Evolutionary conservation across 53 echinoderm and acorn worm genomes (phyloP).

Genomic region (Holothuria scabra): DNA sequence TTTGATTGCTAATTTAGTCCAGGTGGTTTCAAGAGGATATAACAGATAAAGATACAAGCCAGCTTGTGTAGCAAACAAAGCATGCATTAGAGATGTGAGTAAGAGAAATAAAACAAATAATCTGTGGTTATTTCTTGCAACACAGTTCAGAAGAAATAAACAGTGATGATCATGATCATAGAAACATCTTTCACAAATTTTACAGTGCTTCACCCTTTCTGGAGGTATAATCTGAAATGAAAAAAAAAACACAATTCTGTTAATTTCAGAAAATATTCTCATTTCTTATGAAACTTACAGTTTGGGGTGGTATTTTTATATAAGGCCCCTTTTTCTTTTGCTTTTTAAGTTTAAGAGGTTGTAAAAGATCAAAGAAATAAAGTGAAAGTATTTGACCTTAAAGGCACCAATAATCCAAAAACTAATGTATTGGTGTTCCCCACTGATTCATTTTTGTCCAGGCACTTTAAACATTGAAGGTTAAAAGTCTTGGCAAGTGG

Average conservation of each 20-base stretch:
- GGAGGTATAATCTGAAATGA: constrained; percentile 71
- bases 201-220: constrained; percentile 78
- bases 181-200: constrained; percentile 79
- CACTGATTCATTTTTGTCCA: no score
- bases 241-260: background rate
- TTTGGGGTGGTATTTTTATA: no score
- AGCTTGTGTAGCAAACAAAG: constrained; percentile 64
- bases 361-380: no score
- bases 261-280: no score
- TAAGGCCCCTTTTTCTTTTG: no score
- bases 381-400: no score
- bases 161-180: constrained; percentile 89
- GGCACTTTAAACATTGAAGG: no score
- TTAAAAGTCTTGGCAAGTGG: no score
- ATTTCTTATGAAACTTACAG: no score
- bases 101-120: constrained; percentile 79
- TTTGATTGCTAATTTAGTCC: constrained; percentile 31
- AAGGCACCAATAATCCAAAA: no score
- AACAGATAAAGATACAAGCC: constrained; percentile 57
- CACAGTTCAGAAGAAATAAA: constrained; percentile 83
- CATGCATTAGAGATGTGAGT: constrained; percentile 58
- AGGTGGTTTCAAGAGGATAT: constrained; percentile 41
- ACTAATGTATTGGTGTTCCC: no score
- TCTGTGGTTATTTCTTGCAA: constrained; percentile 89
- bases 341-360: no score